Evolutionary conservation across 2,113 vertebrate species (phyloP), one percentile per base, ranked within the genome.

Genomic region (Zosterops pallidus): DNA sequence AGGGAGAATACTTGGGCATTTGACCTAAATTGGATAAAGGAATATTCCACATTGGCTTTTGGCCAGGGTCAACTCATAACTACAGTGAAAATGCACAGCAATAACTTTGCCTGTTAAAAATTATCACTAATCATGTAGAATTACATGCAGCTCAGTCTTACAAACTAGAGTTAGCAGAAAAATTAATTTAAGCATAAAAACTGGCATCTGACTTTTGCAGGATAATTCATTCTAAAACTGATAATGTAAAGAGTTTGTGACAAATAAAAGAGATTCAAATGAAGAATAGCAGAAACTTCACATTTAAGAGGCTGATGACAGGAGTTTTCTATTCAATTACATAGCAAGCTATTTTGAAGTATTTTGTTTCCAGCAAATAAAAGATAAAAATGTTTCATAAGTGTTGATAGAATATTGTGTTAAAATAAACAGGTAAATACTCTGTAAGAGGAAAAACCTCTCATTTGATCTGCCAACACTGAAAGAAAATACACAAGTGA

Each of bases 371-470:
- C 62, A 68, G 25, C 5, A 91, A 91, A 80, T 6, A 72, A 85
- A 92, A 91, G 60, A 95, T 49, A 28, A 83, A 94, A 93, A 75
- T 6, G 26, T 78, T 91, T 94, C 12, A 28, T 56, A 77, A 28
- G 3, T n/a, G 11, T 72, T 86, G 84, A 74, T 79, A 67, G 42
- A 67, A 77, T 50, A 62, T 42, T 55, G 37, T 80, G 28, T 68
- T 92, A 75, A 83, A 95, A 92, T 92, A 76, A 70, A 69, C 28
- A 89, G 7, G 41, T 62, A 94, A 92, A 83, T 55, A 65, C 9
- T 50, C 12, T 69, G 3, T 44, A 63, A 68, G 41, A 92, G 9
- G 28, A 89, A 89, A 77, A 68, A 5, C 12, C 46, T 82, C n/a
- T 72, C 12, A 41, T 75, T 69, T 90, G 64, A 64, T 75, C 49